Evolutionary conservation across 2,888 invertebrate genomes (phyloP), one percentile per base, ranked within the genome.

Genomic region (Euplexia lucipara): DNA sequence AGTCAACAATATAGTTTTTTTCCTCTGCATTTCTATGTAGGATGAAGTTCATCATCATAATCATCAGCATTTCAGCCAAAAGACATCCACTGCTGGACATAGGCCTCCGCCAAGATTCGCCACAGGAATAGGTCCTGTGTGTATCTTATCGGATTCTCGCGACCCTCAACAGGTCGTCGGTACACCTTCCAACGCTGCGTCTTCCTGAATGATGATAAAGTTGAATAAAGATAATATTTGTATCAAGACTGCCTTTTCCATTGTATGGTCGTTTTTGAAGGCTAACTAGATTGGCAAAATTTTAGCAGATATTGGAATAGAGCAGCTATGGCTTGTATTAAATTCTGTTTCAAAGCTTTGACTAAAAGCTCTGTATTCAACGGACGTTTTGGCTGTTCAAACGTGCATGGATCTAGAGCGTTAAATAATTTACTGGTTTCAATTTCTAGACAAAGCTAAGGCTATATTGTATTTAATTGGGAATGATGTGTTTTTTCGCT

Each of bases 321-420:
- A 47, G 14, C 26, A n/a, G 16, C 22, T 35, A 14, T 14, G 22
- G 18, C 5, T 63, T 42, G 6, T 44, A 70, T 49, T 44, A 51
- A 62, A 49, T 51, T 51, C 49, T 39, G 71, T 37, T n/a, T 63
- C 44, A 44, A 44, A 68, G 58, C 42, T 66, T 70, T 47, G 66
- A 62, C 34, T 37, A 32, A 16, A 30, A 70, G 47, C 30, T 48
- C 2, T 35, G n/a, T 18, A 32, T 37, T n/a, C 14, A 26, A 18
- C 39, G 6, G 5, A 48, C n/a, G 26, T 9, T 48, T 30, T 14
- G 5, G 10, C 39, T 12, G 39, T 16, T 18, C n/a, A 7, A 26
- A 37, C 20, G 34, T 8, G 8, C 6, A 18, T 9, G 14, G 26
- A 3, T 39, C 8, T 30, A 12, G 7, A 62, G 16, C 39, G n/a